phyloP scores from a whole-genome alignment of 1,140 invertebrate species.

The Drosophila santomea region DNA sequence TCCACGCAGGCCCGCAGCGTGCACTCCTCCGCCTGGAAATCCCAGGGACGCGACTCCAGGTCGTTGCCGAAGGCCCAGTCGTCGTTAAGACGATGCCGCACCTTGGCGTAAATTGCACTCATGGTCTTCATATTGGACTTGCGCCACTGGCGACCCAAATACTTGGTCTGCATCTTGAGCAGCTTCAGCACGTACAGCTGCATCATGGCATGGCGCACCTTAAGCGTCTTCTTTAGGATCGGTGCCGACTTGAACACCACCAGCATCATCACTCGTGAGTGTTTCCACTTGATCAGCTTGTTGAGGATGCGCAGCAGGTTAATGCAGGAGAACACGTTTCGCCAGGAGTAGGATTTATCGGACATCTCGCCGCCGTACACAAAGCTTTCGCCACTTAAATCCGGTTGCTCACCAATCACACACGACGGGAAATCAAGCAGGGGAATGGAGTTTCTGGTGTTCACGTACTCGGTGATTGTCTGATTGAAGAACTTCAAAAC shows the following conservation, averaged over 20 bases:
- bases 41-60: slow-evolving; percentile 98
- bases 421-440: slow-evolving; percentile 98
- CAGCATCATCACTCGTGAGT: slow-evolving; percentile 99
- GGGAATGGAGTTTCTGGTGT: slow-evolving; percentile 97
- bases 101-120: slow-evolving; percentile 99
- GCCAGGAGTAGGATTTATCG: slow-evolving; percentile 95
- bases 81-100: slow-evolving; percentile 96
- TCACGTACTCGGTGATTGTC: slow-evolving; percentile 97
- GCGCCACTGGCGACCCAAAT: slow-evolving; percentile 99
- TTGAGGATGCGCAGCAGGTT: slow-evolving; percentile 98
- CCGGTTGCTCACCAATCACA: slow-evolving; percentile 97
- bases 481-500: slow-evolving; percentile 99
- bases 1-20: slow-evolving; percentile 96
- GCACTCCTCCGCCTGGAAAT: slow-evolving; percentile 99
- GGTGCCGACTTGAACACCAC: slow-evolving; percentile 99
- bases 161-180: slow-evolving; percentile 99
- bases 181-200: slow-evolving; percentile 99
- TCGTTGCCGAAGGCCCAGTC: slow-evolving; percentile 99
- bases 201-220: slow-evolving; percentile 98
- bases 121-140: slow-evolving; percentile 99
- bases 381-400: slow-evolving; percentile 96
- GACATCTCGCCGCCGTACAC: slow-evolving; percentile 88
- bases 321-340: slow-evolving; percentile 99
- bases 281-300: slow-evolving; percentile 99
- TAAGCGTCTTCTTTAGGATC: slow-evolving; percentile 97